Base-by-base conservation (phyloP, 2,797 vertebrate species). In the Parauchenoglanis punctatus region DNA sequence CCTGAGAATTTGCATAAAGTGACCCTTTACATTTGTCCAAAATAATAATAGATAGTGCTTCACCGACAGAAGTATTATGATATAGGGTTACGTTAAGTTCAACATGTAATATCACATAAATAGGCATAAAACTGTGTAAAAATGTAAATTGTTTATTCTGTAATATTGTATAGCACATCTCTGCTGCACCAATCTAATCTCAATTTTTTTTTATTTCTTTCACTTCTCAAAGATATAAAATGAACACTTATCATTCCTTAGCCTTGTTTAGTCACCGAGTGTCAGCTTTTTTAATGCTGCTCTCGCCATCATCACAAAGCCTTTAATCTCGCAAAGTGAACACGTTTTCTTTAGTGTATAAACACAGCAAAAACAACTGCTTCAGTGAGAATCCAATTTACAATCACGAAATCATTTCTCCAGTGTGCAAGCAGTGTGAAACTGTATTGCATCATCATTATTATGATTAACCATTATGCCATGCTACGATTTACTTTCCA, bases 321-420 rank as follows among this genome's bases (percentile, higher is more conserved):
- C 25, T 54, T 28, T 54, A 54, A 77, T 76, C 73, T 76, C 6
- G 25, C 46, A 77, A 75, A 76, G 46, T 76, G 44, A 76, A 28
- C 73, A 76, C 73, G 13, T 52, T 76, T 76, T 17, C 25, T 52
- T 76, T 28, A 12, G 40, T 73, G 20, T 73, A 76, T 52, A 76
- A 76, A 76, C 73, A 52, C 6, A n/a, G 72, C 72, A n/a, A n/a
- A 75, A 75, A 75, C 25, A 52, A 44, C 35, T 72, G 68, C 68
- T 72, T 44, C 46, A 52, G 25, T 52, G 44, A 52, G 25, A n/a
- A 76, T 76, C 46, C 46, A 76, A 54, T 31, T 77, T 54, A 7
- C 49, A 56, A 28, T 78, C 28, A 12, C 58, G 35, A 58, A 78
- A 58, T 58, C 76, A 78, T 23, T 58, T 58, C 15, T 80, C 18